These are phyloP conservation scores for Aleiodes leptofemur DNA, from an alignment of 2,888 invertebrate species.

Conservation along the genomic window DNA sequence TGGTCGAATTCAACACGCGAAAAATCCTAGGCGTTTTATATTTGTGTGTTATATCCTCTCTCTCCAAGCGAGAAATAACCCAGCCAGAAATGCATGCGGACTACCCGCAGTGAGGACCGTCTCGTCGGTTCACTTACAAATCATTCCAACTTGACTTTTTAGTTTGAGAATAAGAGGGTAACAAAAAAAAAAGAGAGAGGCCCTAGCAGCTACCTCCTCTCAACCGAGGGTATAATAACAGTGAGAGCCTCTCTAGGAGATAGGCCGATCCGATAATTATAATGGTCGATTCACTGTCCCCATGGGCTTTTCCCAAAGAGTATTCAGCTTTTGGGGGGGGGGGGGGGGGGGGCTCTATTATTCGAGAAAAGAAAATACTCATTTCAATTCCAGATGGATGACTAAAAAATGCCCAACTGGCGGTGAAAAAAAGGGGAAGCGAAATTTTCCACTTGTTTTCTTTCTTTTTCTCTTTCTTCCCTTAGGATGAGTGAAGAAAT, in stretches of 20 bases:
- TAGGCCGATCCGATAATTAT: conserved; percentile 43
- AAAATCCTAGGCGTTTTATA: conserved; percentile 30
- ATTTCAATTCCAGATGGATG: background rate
- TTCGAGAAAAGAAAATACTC: conserved; percentile 8
- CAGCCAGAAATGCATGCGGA: conserved; percentile 28
- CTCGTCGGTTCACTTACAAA: conserved; percentile 37
- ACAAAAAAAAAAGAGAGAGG: conserved; percentile 17
- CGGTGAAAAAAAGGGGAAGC: background rate
- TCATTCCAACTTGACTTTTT: conserved; percentile 39
- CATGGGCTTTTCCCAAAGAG: background rate
- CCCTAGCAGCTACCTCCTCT: conserved; percentile 21
- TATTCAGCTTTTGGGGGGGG: conserved; percentile 23
- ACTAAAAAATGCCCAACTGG: background rate
- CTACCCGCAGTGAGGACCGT: conserved; percentile 11
- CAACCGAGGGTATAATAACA: conserved; percentile 31
- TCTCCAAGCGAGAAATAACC: conserved; percentile 21
- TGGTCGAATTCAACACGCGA: conserved; percentile 12
- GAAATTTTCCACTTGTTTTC: background rate
- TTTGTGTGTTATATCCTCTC: background rate
- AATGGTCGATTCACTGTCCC: conserved; percentile 28
- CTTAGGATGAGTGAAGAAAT: conserved; percentile 7
- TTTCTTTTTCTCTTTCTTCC: conserved; percentile 26
- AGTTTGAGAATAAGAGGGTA: conserved; percentile 7
- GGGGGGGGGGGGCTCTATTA: conserved; percentile 10
- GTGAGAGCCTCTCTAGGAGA: conserved; percentile 33